Evolutionary conservation across 92 coral and sea anemone genomes (phyloP).

Genomic region (Umimayanthus kanabou): DNA sequence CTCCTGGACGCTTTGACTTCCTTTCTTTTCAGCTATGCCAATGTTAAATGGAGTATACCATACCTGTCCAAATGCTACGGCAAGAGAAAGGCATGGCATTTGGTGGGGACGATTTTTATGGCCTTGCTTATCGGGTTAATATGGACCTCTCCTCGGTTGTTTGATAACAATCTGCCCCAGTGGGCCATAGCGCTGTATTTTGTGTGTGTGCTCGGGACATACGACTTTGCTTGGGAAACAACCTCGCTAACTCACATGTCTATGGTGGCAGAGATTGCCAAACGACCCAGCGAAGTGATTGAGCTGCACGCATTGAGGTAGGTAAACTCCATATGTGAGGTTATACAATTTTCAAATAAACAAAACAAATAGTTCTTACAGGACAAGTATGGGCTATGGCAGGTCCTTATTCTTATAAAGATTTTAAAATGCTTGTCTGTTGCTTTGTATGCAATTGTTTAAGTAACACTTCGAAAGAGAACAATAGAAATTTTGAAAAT

Average conservation of each 20-base stretch:
- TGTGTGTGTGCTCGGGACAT: constrained; percentile 35
- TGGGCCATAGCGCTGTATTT: constrained; percentile 64
- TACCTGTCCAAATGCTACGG: constrained; percentile 59
- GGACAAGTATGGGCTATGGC: no score
- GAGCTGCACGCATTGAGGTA: constrained; percentile 78
- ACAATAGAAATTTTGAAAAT: no score
- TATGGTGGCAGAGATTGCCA: constrained; percentile 78
- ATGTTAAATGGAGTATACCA: constrained; percentile 61
- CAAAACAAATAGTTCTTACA: neutral
- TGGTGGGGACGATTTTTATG: constrained; percentile 66
- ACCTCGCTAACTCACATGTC: constrained; percentile 73
- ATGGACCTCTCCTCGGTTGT: constrained; percentile 74
- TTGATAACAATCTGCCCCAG: constrained; percentile 48
- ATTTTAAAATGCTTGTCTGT: no score
- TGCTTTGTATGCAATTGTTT: no score
- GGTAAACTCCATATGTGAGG: neutral
- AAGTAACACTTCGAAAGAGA: no score
- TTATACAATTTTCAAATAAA: neutral
- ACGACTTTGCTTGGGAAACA: constrained; percentile 64
- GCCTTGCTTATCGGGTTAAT: constrained; percentile 62
- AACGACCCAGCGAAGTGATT: constrained; percentile 79
- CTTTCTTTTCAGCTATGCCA: constrained; percentile 56
- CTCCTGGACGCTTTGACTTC: constrained; percentile 53
- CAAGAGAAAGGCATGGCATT: constrained; percentile 72
- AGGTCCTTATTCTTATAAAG: no score